Evolutionary conservation across 2,888 invertebrate genomes (phyloP), one percentile per base, ranked within the genome.

Genomic region (Stenurella melanura): DNA sequence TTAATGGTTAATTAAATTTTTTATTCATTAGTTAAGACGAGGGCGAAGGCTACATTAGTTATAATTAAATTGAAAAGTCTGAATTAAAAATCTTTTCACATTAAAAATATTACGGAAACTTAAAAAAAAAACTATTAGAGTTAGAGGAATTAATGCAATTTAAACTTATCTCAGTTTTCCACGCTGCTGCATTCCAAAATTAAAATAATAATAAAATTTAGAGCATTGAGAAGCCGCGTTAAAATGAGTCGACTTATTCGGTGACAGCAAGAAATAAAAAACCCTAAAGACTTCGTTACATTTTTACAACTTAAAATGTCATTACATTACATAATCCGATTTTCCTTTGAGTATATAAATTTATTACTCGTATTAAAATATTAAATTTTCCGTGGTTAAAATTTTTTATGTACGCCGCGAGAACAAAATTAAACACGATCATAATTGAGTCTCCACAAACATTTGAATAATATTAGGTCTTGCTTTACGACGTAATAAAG

Each of bases 201-300:
- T 85, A 84, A 85, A 86, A 85, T 84, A 83, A 84, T 82, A 84
- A 84, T 84, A 84, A 84, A 84, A 84, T 81, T 83, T 81, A 82
- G 68, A 76, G 78, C 77, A 67, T 75, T 67, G 77, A 68, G 78
- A 74, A 71, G 12, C 68, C 69, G 38, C 19, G 72, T 38, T 63
- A 56, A 63, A 63, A 17, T 63, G 30, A 61, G 63, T 21, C 60
- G 42, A 61, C 42, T 70, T 60, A 70, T 70, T 70, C 38, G 60
- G 38, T 54, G 72, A 71, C 63, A 50, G 72, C 63, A 72, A 54
- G 56, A 42, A 70, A 72, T 63, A 54, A 63, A 72, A 56, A 34
- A 26, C 54, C 60, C 54, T 63, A 61, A 70, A 60, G 70, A 61
- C 61, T 70, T 70, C 70, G 70, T 63, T 72, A 72, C 19, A 63